These are phyloP conservation scores for Amorpha juglandis DNA, from an alignment of 2,888 invertebrate species.

Conservation along the genomic window DNA sequence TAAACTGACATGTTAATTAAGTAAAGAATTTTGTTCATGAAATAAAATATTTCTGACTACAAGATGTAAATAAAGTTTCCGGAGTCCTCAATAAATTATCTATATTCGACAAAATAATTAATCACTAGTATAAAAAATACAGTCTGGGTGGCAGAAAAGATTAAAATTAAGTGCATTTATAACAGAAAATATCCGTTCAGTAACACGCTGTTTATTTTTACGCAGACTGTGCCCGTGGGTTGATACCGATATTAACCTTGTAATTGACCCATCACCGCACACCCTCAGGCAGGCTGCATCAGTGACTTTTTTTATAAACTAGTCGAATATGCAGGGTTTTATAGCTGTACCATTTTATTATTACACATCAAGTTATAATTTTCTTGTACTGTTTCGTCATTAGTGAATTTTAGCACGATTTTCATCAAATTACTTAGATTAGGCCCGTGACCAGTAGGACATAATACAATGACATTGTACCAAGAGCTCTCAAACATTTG, in stretches of 20 bases:
- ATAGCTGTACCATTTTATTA: not conserved
- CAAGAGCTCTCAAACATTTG: conserved; percentile 2
- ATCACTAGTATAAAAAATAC: no score
- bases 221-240: conserved; percentile 19
- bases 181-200: conserved; percentile 13
- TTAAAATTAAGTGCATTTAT: conserved; percentile 17
- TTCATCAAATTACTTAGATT: no score
- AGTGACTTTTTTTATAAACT: conserved; percentile 21
- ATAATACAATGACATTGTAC: conserved; percentile 3
- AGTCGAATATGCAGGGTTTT: not conserved
- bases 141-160: not conserved
- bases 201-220: conserved; percentile 16
- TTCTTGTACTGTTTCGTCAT: no score
- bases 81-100: no score
- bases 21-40: no score
- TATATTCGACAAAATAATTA: no score
- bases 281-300: conserved; percentile 20
- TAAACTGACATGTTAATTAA: no score
- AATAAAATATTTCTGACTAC: no score
- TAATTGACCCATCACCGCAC: conserved; percentile 28
- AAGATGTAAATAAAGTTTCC: no score
- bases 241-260: conserved; percentile 28
- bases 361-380: no score
- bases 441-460: no score
- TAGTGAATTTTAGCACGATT: no score